Evolutionary conservation across 2,113 vertebrate genomes (phyloP).

Genomic region (Tautogolabrus adspersus): DNA sequence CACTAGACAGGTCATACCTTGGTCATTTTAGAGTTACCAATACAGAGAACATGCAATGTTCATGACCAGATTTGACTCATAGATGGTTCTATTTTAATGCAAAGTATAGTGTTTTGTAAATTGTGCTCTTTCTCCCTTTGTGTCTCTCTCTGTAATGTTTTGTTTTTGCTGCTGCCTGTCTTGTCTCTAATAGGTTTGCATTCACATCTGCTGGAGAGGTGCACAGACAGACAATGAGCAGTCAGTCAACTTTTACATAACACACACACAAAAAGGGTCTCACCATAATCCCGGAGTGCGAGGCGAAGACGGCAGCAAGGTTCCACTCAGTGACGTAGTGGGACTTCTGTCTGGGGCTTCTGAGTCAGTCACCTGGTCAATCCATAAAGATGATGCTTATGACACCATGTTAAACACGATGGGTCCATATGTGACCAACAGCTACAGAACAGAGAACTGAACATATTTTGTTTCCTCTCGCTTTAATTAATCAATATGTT

Average conservation of each 20-base stretch:
- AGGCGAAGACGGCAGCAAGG: conserved; percentile 45
- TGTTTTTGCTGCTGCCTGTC: too few relatives aligned
- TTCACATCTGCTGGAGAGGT: neutral
- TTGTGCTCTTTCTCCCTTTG: too few relatives aligned
- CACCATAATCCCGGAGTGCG: conserved; percentile 54
- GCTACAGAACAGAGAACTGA: neutral
- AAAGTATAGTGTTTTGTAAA: too few relatives aligned
- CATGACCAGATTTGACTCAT: too few relatives aligned
- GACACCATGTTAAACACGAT: neutral
- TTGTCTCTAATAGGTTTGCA: neutral
- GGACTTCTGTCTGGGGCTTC: conserved; percentile 26
- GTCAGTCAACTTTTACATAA: neutral
- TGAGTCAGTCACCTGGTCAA: conserved; percentile 54
- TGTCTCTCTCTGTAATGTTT: too few relatives aligned
- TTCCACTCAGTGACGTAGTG: conserved; percentile 3
- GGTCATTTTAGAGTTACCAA: too few relatives aligned
- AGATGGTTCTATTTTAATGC: too few relatives aligned
- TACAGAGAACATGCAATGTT: too few relatives aligned
- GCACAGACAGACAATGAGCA: neutral
- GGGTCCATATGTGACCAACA: neutral
- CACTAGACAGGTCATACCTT: too few relatives aligned
- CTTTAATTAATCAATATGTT: conserved; percentile 25
- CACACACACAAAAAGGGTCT: conserved; percentile 24
- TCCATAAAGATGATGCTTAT: neutral
- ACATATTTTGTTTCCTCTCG: conserved; percentile 8